phyloP scores from a whole-genome alignment of 2,797 vertebrate genomes.

The Pipistrellus pipistrellus region DNA sequence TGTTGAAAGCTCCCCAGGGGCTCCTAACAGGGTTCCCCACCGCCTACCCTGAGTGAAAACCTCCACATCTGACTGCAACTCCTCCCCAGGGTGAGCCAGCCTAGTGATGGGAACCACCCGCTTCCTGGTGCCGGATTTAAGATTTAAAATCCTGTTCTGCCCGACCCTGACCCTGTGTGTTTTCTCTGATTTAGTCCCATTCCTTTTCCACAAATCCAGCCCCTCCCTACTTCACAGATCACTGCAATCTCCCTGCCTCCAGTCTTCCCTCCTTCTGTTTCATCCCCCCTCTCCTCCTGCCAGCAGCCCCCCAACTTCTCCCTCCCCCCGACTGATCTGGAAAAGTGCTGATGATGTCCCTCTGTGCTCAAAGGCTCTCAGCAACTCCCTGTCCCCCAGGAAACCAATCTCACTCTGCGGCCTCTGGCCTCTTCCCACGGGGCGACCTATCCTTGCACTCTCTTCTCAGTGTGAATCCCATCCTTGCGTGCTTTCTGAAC shows the following conservation, averaged over 20 bases:
- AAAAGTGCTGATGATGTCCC: neutral
- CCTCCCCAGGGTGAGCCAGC: neutral
- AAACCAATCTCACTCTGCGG: neutral
- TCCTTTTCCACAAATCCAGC: neutral
- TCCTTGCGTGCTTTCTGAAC: neutral
- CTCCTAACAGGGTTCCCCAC: neutral
- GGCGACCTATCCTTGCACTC: too few relatives aligned
- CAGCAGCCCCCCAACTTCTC: too few relatives aligned
- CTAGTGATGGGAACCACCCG: neutral
- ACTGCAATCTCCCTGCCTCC: neutral
- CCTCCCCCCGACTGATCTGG: neutral
- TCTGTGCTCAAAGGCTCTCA: neutral
- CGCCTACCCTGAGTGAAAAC: neutral
- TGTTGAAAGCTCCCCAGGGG: neutral
- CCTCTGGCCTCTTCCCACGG: neutral
- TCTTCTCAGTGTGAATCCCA: neutral
- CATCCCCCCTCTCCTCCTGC: neutral
- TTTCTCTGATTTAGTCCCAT: conserved; percentile 31
- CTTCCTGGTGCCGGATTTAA: neutral
- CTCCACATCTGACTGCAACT: neutral
- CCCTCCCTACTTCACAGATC: neutral
- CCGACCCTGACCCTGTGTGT: too few relatives aligned
- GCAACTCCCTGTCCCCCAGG: neutral
- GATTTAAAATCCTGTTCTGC: neutral
- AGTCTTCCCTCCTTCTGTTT: neutral